Evolutionary conservation across 2,113 vertebrate genomes (phyloP).

Genomic region (Alosa alosa): DNA sequence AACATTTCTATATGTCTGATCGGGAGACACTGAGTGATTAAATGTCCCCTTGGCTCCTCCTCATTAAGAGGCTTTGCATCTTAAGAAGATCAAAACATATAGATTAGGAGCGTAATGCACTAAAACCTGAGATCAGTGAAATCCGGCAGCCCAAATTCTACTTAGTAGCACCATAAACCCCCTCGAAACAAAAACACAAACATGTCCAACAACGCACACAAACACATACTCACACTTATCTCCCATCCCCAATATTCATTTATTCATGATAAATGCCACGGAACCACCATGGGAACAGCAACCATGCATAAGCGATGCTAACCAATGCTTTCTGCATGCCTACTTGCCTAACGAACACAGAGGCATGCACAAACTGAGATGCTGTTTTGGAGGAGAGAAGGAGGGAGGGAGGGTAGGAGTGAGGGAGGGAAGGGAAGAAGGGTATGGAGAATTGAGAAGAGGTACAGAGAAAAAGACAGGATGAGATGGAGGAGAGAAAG

Average conservation of each 20-base stretch:
- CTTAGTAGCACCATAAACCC: neutral
- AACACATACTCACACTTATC: neutral
- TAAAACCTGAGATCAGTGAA: slow-evolving; percentile 28
- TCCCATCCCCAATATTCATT: neutral
- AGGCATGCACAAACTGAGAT: neutral
- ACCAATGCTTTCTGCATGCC: neutral
- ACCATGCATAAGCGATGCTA: neutral
- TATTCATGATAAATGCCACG: neutral
- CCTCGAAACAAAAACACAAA: neutral
- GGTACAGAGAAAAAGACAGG: neutral
- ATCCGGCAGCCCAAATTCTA: slow-evolving; percentile 33
- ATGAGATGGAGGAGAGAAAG: neutral
- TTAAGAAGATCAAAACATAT: slow-evolving; percentile 35
- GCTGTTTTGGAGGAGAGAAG: neutral
- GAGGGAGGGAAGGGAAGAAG: neutral
- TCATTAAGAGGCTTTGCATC: slow-evolving; percentile 31
- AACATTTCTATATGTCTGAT: neutral
- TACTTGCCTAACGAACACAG: neutral
- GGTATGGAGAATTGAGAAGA: too few species aligned
- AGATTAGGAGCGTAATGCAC: slow-evolving; percentile 25
- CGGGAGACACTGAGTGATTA: neutral
- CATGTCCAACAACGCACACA: neutral
- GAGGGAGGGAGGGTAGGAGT: neutral
- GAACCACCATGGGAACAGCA: neutral
- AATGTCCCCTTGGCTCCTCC: neutral